Evolutionary conservation across 2,113 vertebrate species (phyloP).

Genomic region (Mus pahari): DNA sequence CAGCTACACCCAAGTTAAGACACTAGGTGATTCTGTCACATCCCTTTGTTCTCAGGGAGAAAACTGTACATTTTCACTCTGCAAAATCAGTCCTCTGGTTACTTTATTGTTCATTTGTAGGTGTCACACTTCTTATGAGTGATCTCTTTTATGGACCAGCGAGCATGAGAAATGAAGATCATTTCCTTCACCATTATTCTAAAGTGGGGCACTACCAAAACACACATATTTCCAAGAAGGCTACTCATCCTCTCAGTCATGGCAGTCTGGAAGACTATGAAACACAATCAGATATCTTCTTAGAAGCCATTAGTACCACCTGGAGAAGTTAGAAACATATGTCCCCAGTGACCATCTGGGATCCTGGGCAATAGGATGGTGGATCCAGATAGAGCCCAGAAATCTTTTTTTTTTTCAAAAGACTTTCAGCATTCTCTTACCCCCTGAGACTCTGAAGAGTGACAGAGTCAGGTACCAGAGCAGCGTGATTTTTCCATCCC

Average conservation of each 20-base stretch:
- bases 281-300: not conserved
- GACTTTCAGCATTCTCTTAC: not conserved
- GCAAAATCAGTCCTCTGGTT: not conserved
- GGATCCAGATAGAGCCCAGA: not conserved
- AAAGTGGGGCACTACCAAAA: not conserved
- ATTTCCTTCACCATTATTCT: not conserved
- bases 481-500: not conserved
- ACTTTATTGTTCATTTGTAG: not conserved
- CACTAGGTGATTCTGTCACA: not conserved
- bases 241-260: accelerated
- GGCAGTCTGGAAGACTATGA: not conserved
- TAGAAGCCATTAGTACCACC: not conserved
- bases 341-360: too few relatives aligned
- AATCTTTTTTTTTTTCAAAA: not conserved
- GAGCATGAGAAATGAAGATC: conserved; percentile 19
- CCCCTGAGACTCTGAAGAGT: not conserved
- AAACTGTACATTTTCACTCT: not conserved
- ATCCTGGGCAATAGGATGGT: not conserved
- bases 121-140: not conserved
- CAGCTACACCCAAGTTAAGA: not conserved
- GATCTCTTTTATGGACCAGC: not conserved
- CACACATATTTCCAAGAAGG: not conserved
- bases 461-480: not conserved
- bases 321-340: not conserved
- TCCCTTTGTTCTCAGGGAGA: not conserved